Conservation (phyloP, 2,113 vertebrate genomes). For the Tringa solitaria region DNA sequence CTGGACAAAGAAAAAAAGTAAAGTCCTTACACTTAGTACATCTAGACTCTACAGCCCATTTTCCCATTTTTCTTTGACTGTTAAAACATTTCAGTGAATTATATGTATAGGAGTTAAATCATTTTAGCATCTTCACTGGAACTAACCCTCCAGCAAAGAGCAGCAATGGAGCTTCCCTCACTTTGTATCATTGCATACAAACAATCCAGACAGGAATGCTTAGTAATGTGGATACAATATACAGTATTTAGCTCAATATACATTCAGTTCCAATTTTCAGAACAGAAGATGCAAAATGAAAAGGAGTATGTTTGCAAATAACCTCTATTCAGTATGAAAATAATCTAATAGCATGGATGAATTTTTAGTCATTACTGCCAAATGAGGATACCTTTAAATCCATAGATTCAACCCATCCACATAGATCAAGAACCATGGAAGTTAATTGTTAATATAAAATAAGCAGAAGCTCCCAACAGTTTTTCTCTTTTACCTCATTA, state of each 20-base stretch:
- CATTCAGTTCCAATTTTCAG: neutral
- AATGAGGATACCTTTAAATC: neutral
- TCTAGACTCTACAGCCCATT: neutral
- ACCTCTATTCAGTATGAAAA: neutral
- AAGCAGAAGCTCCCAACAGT: neutral
- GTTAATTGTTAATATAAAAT: constrained; percentile 42
- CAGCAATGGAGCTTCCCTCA: neutral
- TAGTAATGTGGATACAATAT: neutral
- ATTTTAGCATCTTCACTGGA: constrained; percentile 5
- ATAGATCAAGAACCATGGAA: neutral
- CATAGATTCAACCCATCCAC: neutral
- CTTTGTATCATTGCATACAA: neutral
- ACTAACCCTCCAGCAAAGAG: constrained; percentile 17
- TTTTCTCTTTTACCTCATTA: constrained; percentile 62
- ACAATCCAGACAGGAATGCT: neutral
- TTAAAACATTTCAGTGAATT: constrained; percentile 3
- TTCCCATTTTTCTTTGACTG: neutral
- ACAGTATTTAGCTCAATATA: neutral
- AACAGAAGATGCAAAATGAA: neutral
- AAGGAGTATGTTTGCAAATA: neutral
- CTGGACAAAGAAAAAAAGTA: neutral
- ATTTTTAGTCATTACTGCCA: neutral
- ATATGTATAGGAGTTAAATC: neutral
- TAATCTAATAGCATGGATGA: neutral
- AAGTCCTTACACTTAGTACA: neutral